Conservation (phyloP, 2,113 vertebrate genomes). For the Atherinomorus stipes region DNA sequence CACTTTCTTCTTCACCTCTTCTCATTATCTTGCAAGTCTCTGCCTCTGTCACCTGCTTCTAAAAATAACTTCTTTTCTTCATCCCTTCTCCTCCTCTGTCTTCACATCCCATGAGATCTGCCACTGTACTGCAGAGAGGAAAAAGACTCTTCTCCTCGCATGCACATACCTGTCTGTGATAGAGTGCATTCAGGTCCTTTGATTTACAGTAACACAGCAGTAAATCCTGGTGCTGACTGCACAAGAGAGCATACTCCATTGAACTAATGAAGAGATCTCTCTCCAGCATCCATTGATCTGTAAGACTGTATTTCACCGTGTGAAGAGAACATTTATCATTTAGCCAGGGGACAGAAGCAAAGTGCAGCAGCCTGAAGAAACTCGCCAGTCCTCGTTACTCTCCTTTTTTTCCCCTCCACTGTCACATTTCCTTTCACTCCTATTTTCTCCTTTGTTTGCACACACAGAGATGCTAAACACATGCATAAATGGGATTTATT, state of each 20-base stretch:
- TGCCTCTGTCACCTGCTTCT: conserved; percentile 52
- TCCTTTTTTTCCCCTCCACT: neutral
- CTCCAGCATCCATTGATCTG: conserved; percentile 62
- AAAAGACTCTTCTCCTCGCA: conserved; percentile 7
- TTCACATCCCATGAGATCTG: conserved; percentile 46
- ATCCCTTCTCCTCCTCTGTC: conserved; percentile 33
- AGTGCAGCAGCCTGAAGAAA: conserved; percentile 27
- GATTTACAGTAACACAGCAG: conserved; percentile 43
- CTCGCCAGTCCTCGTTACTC: conserved; percentile 28
- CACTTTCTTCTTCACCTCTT: conserved; percentile 27
- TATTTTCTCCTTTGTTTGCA: neutral
- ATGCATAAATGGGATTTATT: conserved; percentile 14
- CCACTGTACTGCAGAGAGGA: conserved; percentile 34
- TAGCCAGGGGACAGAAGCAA: conserved; percentile 28
- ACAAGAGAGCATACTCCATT: conserved; percentile 43
- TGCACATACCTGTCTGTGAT: conserved; percentile 5
- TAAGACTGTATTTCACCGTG: conserved; percentile 36
- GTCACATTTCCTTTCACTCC: conserved; percentile 9
- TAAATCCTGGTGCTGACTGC: conserved; percentile 51
- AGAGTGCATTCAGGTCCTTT: conserved; percentile 24
- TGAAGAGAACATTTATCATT: conserved; percentile 56
- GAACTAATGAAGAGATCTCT: conserved; percentile 69
- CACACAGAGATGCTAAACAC: conserved; percentile 5
- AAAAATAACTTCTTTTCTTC: conserved; percentile 61
- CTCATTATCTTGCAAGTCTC: conserved; percentile 50